Base-by-base conservation (phyloP, 2,888 invertebrate species). In the Eupelmus urozonus region DNA sequence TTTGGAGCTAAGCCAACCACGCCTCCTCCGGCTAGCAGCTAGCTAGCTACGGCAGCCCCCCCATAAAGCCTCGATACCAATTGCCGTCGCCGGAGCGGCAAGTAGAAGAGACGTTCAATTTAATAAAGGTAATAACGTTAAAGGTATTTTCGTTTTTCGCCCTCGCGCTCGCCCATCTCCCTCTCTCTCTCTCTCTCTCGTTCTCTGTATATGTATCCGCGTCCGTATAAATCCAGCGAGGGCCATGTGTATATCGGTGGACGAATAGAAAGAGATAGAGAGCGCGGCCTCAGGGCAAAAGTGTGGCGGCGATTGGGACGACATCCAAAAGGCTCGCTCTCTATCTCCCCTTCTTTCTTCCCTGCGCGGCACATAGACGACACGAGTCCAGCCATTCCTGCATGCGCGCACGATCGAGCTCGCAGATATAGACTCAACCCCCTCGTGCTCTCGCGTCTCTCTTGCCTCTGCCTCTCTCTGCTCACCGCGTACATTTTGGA, bases 71-170 rank as follows among this genome's bases (percentile, higher is more conserved):
- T 81, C 81, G 82, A 83, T 83, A 84, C 82, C 82, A 82, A 84
- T 84, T 82, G 81, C 62, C 79, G 73, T 82, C 81, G 82, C 78
- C 72, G 75, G 77, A 67, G 81, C 78, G 81, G 82, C 82, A 78
- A 81, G 72, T 70, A 72, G 78, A 74, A 81, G 82, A 81, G 84
- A 84, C 84, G 84, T 86, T 85, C 85, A 87, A 88, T 88, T 88
- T 88, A 88, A 89, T 89, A 89, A 89, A 88, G 87, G 87, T 87
- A 89, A 89, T 89, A 88, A 86, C 85, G 84, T 87, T 85, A 86
- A 86, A 86, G 87, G 87, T 88, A 87, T 87, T 86, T 85, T 85
- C 84, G 85, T 86, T 85, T 86, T 85, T 85, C 83, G 76, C 77
- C 72, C 55, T 51, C 40, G 57, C 29, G 29, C 29, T 29, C 16